Percentiles rank a stretch among this genome's conserved stretches.
Conservation (phyloP, 1,140 invertebrate species). For the Papilio glaucus region DNA sequence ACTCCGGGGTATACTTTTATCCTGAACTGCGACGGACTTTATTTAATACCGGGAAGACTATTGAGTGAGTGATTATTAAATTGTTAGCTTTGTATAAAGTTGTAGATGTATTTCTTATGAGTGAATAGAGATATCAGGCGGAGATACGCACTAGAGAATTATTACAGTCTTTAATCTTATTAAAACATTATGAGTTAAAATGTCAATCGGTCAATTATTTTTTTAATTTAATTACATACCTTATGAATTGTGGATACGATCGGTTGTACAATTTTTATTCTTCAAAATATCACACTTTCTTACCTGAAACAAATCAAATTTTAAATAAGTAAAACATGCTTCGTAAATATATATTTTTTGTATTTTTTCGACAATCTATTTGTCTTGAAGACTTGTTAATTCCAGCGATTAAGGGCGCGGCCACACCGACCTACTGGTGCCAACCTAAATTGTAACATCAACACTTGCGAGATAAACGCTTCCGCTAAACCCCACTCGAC, state of each 20-base stretch:
- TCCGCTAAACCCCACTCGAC: slow-evolving; percentile 36
- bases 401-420: not conserved
- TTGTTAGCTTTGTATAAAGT: slow-evolving; percentile 5
- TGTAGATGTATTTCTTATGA: not conserved
- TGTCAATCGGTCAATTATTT: no score
- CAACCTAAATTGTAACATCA: slow-evolving; percentile 24
- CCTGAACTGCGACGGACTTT: slow-evolving; percentile 17
- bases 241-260: not conserved
- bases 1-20: slow-evolving; percentile 10
- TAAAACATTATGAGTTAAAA: no score
- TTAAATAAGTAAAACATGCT: not conserved
- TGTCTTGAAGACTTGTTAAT: not conserved
- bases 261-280: not conserved
- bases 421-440: not conserved
- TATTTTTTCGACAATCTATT: not conserved
- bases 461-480: slow-evolving; percentile 29
- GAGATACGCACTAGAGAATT: not conserved
- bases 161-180: not conserved
- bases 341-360: not conserved
- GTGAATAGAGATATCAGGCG: not conserved
- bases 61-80: slow-evolving; percentile 27
- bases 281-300: not conserved
- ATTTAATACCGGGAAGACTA: slow-evolving; percentile 4
- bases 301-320: slow-evolving; percentile 8
- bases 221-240: no score